Base-by-base conservation (phyloP, 2,113 vertebrate genomes). In the Oncorhynchus kisutch region DNA sequence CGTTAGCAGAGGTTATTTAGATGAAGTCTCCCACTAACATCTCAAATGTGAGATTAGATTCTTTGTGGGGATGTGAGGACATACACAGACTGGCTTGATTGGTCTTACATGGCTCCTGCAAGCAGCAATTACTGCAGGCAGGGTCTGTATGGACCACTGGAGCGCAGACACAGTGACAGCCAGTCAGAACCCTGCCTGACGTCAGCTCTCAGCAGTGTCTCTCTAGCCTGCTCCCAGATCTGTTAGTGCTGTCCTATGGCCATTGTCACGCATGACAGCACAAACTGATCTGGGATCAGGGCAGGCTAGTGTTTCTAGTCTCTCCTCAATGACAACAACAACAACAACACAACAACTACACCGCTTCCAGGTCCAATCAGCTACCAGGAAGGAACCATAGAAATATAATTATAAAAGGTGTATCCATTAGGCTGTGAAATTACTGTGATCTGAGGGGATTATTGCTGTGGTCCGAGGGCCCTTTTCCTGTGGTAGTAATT, bases 51-150 rank as follows among this genome's bases (percentile, higher is more conserved):
- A 25, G 24, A 12, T 12, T 12, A 8, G 14, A 54, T 16, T 54
- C 51, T 54, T 45, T 45, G 9, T 45, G 39, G 51, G 13, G 51
- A 54, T 18, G 12, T 4, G 5, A 18, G 14, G 45, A 31, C 39
- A 57, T 22, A 71, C 71, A 72, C 39, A 69, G 60, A 74, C 34
- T 27, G 9, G 74, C 77, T 70, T 79, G 79, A 86, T 83, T 81
- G 76, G 78, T 71, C 75, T 74, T 79, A 81, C 78, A 25, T 76
- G 79, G 60, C 74, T 76, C 73, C 59, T 78, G 67, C 72, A 72
- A 81, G 72, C 75, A 57, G 65, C 80, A 81, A 73, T 88, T 87
- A 87, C 75, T 45, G 49, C 62, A 54, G 51, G 16, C 51, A 54
- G 74, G 12, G 11, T 82, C 69, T 72, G 74, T 65, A 20, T 66